Percentiles rank a stretch among this genome's conserved stretches.
Conservation (phyloP, 2,888 invertebrate species). For the Cheilosia grossa region DNA sequence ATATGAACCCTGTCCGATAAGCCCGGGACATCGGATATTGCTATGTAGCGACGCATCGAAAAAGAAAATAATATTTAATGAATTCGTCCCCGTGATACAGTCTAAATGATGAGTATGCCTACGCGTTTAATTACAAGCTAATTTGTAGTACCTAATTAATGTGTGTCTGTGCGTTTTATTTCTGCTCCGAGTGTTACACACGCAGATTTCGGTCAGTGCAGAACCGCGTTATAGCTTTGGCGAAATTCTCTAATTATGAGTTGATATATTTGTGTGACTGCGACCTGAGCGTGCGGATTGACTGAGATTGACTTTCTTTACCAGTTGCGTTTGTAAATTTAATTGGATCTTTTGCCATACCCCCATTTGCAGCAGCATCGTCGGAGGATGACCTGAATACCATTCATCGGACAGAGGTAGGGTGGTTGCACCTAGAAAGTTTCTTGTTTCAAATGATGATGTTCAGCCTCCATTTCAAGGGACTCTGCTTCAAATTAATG, state of each 20-base stretch:
- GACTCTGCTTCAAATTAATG: constrained; percentile 47
- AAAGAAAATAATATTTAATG: constrained; percentile 23
- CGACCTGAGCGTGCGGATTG: not conserved
- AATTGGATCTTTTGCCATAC: constrained; percentile 29
- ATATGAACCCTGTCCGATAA: constrained; percentile 39
- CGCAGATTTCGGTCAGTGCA: constrained; percentile 30
- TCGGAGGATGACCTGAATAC: constrained; percentile 45
- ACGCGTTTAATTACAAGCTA: constrained; percentile 62
- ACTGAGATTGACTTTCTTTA: constrained; percentile 26
- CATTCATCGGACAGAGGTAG: constrained; percentile 32
- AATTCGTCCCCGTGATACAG: constrained; percentile 40
- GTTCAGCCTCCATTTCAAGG: not conserved
- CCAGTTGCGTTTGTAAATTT: constrained; percentile 34
- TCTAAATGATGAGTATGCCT: constrained; percentile 38
- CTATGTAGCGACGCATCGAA: not conserved
- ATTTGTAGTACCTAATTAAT: constrained; percentile 72
- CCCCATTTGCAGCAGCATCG: not conserved
- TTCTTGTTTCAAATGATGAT: constrained; percentile 30
- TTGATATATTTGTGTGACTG: constrained; percentile 11
- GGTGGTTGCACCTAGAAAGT: not conserved
- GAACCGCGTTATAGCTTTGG: constrained; percentile 32
- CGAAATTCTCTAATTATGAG: constrained; percentile 47
- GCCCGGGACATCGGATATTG: not conserved
- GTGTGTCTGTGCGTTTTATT: constrained; percentile 55
- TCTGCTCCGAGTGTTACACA: constrained; percentile 38